phyloP scores from a whole-genome alignment of 2,888 invertebrate species.

The Thereva unica region DNA sequence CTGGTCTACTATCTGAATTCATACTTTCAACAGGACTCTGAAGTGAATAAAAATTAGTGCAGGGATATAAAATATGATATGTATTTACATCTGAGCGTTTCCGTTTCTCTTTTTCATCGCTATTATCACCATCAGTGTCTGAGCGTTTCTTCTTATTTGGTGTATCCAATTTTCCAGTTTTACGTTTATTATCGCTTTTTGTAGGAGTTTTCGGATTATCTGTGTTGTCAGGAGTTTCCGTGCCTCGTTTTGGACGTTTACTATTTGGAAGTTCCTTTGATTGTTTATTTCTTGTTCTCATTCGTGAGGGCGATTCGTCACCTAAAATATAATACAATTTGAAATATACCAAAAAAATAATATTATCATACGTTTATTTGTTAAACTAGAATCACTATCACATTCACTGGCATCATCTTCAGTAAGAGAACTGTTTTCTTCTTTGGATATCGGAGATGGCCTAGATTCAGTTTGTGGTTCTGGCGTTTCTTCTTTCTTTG shows the following conservation, averaged over 20 bases:
- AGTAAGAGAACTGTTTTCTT: conserved; percentile 78
- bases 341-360: conserved; percentile 4
- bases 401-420: conserved; percentile 93
- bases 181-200: conserved; percentile 57
- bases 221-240: conserved; percentile 62
- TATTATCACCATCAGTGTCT: conserved; percentile 56
- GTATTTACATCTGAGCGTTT: conserved; percentile 57
- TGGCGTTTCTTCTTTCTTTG: conserved; percentile 73
- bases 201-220: conserved; percentile 60
- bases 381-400: conserved; percentile 90
- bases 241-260: conserved; percentile 66
- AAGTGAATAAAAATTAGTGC: conserved; percentile 16
- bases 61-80: conserved; percentile 2
- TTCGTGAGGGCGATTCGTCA: conserved; percentile 84
- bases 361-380: conserved; percentile 60
- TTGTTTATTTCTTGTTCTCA: conserved; percentile 83
- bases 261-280: conserved; percentile 69
- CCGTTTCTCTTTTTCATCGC: conserved; percentile 62
- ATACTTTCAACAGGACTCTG: conserved; percentile 83
- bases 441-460: conserved; percentile 71
- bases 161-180: conserved; percentile 60
- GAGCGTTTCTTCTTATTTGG: conserved; percentile 63
- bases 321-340: conserved; percentile 34
- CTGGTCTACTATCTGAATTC: conserved; percentile 75
- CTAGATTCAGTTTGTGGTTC: conserved; percentile 64